Conservation (phyloP, 1,140 invertebrate genomes). For the Drosophila chauvacae region DNA sequence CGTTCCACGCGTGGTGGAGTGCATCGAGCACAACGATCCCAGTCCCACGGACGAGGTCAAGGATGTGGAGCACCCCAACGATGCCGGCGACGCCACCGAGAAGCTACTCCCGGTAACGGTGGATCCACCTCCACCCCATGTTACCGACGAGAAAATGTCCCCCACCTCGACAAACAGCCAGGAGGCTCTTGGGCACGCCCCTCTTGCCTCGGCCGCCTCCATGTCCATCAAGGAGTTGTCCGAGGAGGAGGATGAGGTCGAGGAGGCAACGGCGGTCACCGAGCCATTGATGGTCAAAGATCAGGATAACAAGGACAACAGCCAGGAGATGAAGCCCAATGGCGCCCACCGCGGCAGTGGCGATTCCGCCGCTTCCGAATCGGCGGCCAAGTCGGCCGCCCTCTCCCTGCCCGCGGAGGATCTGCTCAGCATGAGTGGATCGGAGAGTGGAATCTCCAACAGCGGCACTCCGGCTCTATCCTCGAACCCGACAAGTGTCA, state of each 20-base stretch:
- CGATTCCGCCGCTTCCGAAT: slow-evolving; percentile 63
- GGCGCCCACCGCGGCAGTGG: slow-evolving; percentile 52
- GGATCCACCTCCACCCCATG: slow-evolving; percentile 68
- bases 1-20: slow-evolving; percentile 75
- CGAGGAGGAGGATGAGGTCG: slow-evolving; percentile 68
- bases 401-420: slow-evolving; percentile 75
- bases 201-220: slow-evolving; percentile 84
- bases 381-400: slow-evolving; percentile 68
- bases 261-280: slow-evolving; percentile 41
- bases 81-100: slow-evolving; percentile 84
- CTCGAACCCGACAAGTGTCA: slow-evolving; percentile 38
- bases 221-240: slow-evolving; percentile 77
- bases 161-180: slow-evolving; percentile 85
- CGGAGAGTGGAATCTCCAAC: slow-evolving; percentile 68
- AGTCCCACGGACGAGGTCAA: slow-evolving; percentile 68
- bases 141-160: slow-evolving; percentile 84
- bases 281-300: slow-evolving; percentile 63
- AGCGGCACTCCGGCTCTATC: slow-evolving; percentile 41
- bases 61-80: slow-evolving; percentile 81
- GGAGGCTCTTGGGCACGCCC: slow-evolving; percentile 82
- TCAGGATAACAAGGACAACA: slow-evolving; percentile 24
- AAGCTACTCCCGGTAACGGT: slow-evolving; percentile 50
- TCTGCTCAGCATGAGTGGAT: slow-evolving; percentile 70
- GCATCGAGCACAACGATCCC: slow-evolving; percentile 63
- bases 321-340: slow-evolving; percentile 29